Conservation (phyloP, 1,140 invertebrate species). For the Brachystomella parvula region DNA sequence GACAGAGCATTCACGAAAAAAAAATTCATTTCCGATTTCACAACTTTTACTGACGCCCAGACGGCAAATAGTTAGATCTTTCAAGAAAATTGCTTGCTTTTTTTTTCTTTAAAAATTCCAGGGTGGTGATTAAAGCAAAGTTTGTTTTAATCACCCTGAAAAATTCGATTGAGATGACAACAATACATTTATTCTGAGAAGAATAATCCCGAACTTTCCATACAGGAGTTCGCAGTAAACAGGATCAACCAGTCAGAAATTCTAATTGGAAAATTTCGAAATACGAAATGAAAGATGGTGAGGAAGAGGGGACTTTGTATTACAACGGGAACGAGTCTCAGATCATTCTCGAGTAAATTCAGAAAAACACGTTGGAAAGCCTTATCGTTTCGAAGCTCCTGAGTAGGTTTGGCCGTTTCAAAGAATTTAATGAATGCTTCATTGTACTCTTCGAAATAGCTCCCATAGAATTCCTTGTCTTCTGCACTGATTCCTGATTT, state of each 20-base stretch:
- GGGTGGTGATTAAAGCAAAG: no score
- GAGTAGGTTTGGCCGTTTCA: not conserved
- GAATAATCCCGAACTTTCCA: no score
- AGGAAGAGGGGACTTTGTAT: not conserved
- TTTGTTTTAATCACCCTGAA: no score
- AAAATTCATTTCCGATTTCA: no score
- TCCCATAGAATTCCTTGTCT: constrained; percentile 27
- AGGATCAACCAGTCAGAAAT: constrained; percentile 5
- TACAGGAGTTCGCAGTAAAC: no score
- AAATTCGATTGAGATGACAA: no score
- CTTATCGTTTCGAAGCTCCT: constrained; percentile 8
- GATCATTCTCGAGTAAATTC: constrained; percentile 18
- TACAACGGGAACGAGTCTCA: constrained; percentile 11
- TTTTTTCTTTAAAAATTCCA: no score
- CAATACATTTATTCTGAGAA: no score
- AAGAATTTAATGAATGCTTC: constrained; percentile 10
- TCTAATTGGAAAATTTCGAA: not conserved
- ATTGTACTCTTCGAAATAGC: constrained; percentile 20
- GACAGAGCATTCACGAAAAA: no score
- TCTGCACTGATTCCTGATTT: constrained; percentile 3
- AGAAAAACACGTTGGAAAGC: constrained; percentile 2
- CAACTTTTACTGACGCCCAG: no score
- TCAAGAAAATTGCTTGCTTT: no score
- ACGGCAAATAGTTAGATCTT: no score
- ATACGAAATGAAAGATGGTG: constrained; percentile 4